A percentile compares a stretch with the other conserved stretches of the same genome.
Conservation (phyloP, 1,140 invertebrate genomes). For the Pantala flavescens region DNA sequence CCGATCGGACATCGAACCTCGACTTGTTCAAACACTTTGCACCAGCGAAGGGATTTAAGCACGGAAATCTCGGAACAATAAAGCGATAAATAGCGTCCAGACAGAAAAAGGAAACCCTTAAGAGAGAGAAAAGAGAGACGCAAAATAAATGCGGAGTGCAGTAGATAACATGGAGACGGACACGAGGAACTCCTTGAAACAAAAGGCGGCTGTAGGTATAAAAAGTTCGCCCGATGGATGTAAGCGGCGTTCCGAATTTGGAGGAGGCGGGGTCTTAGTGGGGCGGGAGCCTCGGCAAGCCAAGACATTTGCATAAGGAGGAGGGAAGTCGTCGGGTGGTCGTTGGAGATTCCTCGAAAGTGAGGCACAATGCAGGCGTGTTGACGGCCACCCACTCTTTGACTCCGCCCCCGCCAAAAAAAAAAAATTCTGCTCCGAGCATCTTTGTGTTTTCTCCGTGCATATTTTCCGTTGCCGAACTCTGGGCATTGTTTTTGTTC, state of each 20-base stretch:
- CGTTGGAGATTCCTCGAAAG: no score
- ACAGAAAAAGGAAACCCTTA: not conserved
- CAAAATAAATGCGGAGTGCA: not conserved
- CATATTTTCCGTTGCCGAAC: no score
- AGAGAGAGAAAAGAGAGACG: not conserved
- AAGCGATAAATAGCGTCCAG: not conserved
- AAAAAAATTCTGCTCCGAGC: no score
- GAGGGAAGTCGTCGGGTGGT: not conserved
- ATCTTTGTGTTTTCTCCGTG: no score
- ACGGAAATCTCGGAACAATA: not conserved
- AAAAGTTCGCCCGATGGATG: not conserved
- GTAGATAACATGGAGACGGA: not conserved
- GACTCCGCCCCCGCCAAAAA: no score
- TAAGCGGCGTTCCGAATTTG: constrained; percentile 29
- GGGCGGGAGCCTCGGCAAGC: constrained; percentile 19
- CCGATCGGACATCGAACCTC: no score
- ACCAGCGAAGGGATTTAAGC: no score
- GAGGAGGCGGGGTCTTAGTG: constrained; percentile 18
- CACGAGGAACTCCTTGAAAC: not conserved
- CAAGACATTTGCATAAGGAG: not conserved
- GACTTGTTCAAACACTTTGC: no score
- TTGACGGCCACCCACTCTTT: no score
- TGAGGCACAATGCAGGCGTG: not conserved
- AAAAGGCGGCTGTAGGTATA: constrained; percentile 17
- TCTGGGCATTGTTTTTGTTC: no score